Base-by-base conservation (phyloP, 1,140 invertebrate genomes). In the Anastatus disparis region DNA sequence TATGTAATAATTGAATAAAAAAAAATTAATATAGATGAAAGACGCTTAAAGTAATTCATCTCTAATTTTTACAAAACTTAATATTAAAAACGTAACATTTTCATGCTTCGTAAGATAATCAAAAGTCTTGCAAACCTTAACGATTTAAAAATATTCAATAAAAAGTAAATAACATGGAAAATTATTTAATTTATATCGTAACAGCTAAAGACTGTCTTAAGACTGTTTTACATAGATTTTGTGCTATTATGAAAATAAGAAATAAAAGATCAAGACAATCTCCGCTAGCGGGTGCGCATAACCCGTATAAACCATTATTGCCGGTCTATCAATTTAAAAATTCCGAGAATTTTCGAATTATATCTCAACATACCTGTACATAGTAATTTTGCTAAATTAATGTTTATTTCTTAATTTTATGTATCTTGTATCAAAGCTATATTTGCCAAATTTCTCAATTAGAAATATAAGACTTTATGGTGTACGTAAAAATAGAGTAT, bases 401-500 rank as follows among this genome's bases (percentile, higher is more conserved):
- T 24, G 31, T 55, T 72, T 72, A 61, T 62, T 75, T 76, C 69
- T 79, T 81, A 48, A 24, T 59, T 52, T 40, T 69, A 52, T 17
- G 44, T 52, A 55, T 15, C 27, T 62, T 80, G 71, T 80, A 79
- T 76, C 65, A 75, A 76, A 78, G 77, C 73, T 77, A 78, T 74
- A 75, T 75, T 79, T 78, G 79, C 81, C 81, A 82, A 82, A 81
- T 80, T 77, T 77, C 62, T 62, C 76, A 52, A 76, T 69, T 77
- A 79, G 73, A 77, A 75, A 58, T 76, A 67, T 76, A 67, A 67
- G 70, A 71, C 73, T 52, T 76, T 70, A 75, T 50, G 73, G 73
- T 74, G 76, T 79, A 77, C 78, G 76, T 73, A 76, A 77, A 70
- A 73, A 79, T 77, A 58, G 27, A n/a, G n/a, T 67, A 20, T 52